A percentile compares a stretch with the other conserved stretches of the same genome.
Conservation (phyloP, 2,113 vertebrate genomes). For the Erpornis zantholeuca region DNA sequence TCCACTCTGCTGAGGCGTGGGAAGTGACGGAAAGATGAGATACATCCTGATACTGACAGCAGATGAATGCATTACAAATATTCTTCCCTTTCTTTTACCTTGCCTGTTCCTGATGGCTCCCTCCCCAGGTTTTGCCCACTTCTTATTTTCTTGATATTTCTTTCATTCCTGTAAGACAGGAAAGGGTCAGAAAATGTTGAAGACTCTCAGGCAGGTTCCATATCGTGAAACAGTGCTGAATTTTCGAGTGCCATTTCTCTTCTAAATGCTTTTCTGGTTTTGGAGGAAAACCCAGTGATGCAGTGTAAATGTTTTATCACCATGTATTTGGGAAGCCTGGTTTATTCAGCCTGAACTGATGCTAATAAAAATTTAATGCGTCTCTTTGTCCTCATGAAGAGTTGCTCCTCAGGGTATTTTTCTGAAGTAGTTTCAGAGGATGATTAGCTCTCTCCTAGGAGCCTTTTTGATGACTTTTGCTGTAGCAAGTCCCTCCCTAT, state of each 20-base stretch:
- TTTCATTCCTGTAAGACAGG: not conserved
- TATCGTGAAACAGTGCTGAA: not conserved
- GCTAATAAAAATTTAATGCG: slow-evolving; percentile 11
- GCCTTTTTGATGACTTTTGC: not conserved
- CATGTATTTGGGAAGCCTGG: not conserved
- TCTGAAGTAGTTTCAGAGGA: not conserved
- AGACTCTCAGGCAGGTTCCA: not conserved
- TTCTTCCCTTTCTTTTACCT: not conserved
- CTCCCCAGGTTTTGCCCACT: not conserved
- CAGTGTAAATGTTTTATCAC: slow-evolving; percentile 17
- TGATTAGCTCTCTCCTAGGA: not conserved
- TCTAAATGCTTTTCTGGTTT: not conserved
- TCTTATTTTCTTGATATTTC: not conserved
- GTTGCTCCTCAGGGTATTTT: not conserved
- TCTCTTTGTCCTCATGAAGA: not conserved
- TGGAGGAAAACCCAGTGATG: not conserved
- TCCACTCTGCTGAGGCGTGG: not conserved
- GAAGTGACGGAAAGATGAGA: not conserved
- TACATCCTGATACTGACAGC: not conserved
- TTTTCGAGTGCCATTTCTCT: not conserved
- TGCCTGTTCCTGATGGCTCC: not conserved
- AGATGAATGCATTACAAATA: not conserved
- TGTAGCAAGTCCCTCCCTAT: not conserved
- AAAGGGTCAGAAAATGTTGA: not conserved
- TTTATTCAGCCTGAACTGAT: slow-evolving; percentile 15